phyloP scores from a whole-genome alignment of 1,140 invertebrate species.

The Sipha flava region DNA sequence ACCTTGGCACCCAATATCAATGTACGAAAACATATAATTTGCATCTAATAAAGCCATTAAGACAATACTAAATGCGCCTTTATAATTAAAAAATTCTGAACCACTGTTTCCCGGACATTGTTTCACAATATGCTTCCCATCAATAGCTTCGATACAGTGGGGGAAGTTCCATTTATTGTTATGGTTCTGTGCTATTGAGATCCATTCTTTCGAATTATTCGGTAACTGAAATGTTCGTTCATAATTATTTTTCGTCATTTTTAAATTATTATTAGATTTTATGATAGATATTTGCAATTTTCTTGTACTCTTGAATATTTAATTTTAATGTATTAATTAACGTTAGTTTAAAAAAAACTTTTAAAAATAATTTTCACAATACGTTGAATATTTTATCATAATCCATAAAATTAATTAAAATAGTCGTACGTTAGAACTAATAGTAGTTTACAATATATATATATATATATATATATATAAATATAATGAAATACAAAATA shows the following conservation, averaged over 20 bases:
- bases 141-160: too few species aligned
- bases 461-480: too few species aligned
- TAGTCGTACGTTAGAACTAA: too few species aligned
- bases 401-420: too few species aligned
- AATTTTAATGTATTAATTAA: too few species aligned
- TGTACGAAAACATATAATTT: conserved; percentile 35
- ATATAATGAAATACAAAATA: too few species aligned
- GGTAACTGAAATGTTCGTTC: conserved; percentile 35
- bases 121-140: conserved; percentile 44
- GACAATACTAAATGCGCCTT: conserved; percentile 35
- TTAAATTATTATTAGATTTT: background rate
- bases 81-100: conserved; percentile 34
- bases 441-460: too few species aligned
- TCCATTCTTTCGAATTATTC: conserved; percentile 40
- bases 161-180: conserved; percentile 39
- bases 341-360: too few species aligned
- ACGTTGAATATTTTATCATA: too few species aligned
- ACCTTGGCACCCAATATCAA: conserved; percentile 34
- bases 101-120: conserved; percentile 40
- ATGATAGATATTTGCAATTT: too few species aligned
- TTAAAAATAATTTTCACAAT: too few species aligned
- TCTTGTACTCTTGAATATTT: too few species aligned
- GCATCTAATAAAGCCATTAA: conserved; percentile 36
- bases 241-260: background rate
- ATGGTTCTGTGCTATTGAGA: conserved; percentile 40